phyloP scores from a whole-genome alignment of 2,888 invertebrate genomes.

The Cecidostiba fungosa region DNA sequence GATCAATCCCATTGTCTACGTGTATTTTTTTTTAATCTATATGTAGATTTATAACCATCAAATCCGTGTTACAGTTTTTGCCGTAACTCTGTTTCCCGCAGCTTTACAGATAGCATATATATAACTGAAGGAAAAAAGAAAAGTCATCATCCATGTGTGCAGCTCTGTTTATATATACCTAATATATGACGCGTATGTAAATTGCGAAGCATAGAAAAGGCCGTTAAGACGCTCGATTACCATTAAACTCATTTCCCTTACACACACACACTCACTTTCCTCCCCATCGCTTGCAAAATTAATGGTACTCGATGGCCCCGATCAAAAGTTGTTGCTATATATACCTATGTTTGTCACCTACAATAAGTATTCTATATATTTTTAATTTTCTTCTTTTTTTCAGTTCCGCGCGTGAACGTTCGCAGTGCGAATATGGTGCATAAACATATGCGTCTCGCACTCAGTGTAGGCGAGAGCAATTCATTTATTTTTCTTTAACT shows the following conservation, averaged over 20 bases:
- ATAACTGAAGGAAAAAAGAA: background rate
- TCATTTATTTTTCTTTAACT: background rate
- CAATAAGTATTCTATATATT: background rate
- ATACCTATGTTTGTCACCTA: background rate
- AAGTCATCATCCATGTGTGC: background rate
- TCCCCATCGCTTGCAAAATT: slow-evolving; percentile 22
- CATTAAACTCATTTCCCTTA: slow-evolving; percentile 26
- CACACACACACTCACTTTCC: background rate
- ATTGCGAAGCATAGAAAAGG: slow-evolving; percentile 55
- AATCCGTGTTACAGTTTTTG: slow-evolving; percentile 42
- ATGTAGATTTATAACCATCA: slow-evolving; percentile 40
- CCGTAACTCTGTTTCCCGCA: background rate
- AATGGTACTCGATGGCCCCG: slow-evolving; percentile 52
- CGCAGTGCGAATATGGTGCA: background rate
- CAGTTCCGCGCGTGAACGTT: background rate
- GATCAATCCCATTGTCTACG: slow-evolving; percentile 40
- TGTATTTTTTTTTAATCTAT: background rate
- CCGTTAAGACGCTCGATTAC: slow-evolving; percentile 50
- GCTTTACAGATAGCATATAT: background rate
- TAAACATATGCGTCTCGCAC: background rate
- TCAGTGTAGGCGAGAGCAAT: background rate
- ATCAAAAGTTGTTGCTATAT: slow-evolving; percentile 28
- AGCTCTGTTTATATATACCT: background rate
- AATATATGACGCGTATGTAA: slow-evolving; percentile 5
- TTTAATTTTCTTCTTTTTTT: slow-evolving; percentile 7